Evolutionary conservation across 2,113 vertebrate species (phyloP).

Genomic region (Tetrao urogallus): DNA sequence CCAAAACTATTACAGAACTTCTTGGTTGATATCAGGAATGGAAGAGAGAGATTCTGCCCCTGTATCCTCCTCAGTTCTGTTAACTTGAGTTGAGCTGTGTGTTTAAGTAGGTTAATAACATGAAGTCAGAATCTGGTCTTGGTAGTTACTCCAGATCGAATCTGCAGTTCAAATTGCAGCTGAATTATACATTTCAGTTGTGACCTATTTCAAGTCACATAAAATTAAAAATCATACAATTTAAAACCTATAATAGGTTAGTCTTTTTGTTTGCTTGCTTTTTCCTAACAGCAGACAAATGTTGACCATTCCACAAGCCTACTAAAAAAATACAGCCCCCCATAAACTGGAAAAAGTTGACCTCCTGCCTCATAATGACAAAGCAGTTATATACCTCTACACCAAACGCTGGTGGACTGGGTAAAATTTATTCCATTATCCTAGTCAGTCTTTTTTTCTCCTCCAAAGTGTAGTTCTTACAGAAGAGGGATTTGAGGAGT

Average conservation of each 20-base stretch:
- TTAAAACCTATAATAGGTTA: neutral
- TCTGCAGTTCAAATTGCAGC: accelerated
- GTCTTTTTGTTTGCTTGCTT: too few relatives aligned
- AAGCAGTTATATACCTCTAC: neutral
- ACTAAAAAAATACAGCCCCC: neutral
- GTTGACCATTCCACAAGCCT: neutral
- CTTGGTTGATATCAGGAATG: neutral
- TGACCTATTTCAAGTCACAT: neutral
- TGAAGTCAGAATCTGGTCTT: neutral
- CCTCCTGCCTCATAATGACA: neutral
- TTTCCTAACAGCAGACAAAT: neutral
- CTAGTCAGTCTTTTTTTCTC: neutral
- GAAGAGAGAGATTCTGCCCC: neutral
- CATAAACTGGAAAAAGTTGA: neutral
- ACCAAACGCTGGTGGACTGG: neutral
- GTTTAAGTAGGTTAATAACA: neutral
- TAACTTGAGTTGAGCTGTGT: neutral
- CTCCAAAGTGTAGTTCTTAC: neutral
- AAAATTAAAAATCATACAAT: neutral
- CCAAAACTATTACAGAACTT: neutral
- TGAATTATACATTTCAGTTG: neutral
- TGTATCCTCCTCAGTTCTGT: neutral
- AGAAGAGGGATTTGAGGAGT: too few relatives aligned
- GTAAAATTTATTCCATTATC: neutral
- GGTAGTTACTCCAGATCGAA: neutral